Base-by-base conservation (phyloP, 2,888 invertebrate genomes). In the Tuta absoluta region DNA sequence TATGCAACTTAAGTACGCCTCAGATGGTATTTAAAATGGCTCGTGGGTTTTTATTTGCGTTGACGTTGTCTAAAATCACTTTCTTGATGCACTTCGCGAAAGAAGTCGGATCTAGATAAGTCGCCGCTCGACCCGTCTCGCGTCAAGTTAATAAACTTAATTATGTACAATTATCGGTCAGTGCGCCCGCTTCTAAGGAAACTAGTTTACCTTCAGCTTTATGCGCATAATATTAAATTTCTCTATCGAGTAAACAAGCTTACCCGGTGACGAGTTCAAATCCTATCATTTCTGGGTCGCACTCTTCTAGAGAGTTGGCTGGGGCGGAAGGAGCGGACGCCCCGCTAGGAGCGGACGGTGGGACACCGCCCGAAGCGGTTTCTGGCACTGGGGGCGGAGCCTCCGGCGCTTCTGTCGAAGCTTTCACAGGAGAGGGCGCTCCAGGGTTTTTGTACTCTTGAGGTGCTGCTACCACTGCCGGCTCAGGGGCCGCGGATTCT, bases 261-360 rank as follows among this genome's bases (percentile, higher is more conserved):
- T 89, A 93, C 93, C 96, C 98, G 72, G 97, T 98, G 78, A 97
- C 95, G 81, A 98, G 93, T 91, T 98, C 98, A 86, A 98, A 98
- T 73, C 97, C 96, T 76, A 96, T 94, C 95, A 96, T 96, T 87
- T 97, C 97, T 61, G 96, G 93, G 87, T 97, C 96, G 85, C 97
- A 97, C 86, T 96, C 96, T 79, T 96, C 96, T 58, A 92, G 82
- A 51, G 92, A 92, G 70, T 92, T 89, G 1, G 92, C 91, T n/a
- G 92, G 91, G 62, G 93, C 93, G 45, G 92, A 92, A 56, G 93
- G 91, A 1, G 92, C 92, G 7, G 92, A 91, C 23, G 81, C 84
- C 51, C 91, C 89, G 69, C 91, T 91, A 7, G 91, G 92, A 49
- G 91, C 92, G 33, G 92, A 92, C 12, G 91, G 91, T 67, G 89